Evolutionary conservation across 2,888 invertebrate genomes (phyloP), one percentile per base, ranked within the genome.

Genomic region (Thecocarcelia acutangulata): DNA sequence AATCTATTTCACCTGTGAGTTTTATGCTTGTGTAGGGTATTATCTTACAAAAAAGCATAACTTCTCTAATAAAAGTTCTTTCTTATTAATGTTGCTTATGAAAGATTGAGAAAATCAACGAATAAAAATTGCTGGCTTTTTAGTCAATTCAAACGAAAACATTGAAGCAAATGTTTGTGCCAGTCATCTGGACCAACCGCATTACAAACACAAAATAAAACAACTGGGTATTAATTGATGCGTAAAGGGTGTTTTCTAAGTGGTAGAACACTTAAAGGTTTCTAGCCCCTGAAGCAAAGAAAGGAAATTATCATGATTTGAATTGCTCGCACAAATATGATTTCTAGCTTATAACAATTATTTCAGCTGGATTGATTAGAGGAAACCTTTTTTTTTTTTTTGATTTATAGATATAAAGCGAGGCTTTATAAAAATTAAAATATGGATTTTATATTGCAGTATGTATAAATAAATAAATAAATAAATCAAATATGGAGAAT

Each of bases 121-220:
- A 19, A 59, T 37, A 72, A 40, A 28, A 28, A 42, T 48, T 33
- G 37, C 44, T 59, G 33, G 21, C 6, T 52, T 64, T 66, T 78
- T 52, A 37, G 17, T 40, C 44, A 56, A 33, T 13, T 15, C 37
- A 11, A 19, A 6, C 42, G 3, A 33, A 50, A 79, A 54, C n/a
- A 61, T n/a, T 17, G n/a, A 52, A 12, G 28, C 37, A 72, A 68
- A 40, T 12, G 2, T 44, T 52, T 44, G 24, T 61, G 24, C 58
- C 59, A 72, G 9, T 66, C 75, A 72, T 68, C 59, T 75, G 72
- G 72, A 80, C 72, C 66, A 72, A 72, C 66, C 76, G 61, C 80
- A 76, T 63, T 42, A 63, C 13, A 59, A 72, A 50, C 42, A 64
- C 54, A 40, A 68, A 66, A 66, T n/a, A 21, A 37, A 44, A 64